Conservation (phyloP, 2,797 vertebrate genomes). For the Molossus alvarezi region DNA sequence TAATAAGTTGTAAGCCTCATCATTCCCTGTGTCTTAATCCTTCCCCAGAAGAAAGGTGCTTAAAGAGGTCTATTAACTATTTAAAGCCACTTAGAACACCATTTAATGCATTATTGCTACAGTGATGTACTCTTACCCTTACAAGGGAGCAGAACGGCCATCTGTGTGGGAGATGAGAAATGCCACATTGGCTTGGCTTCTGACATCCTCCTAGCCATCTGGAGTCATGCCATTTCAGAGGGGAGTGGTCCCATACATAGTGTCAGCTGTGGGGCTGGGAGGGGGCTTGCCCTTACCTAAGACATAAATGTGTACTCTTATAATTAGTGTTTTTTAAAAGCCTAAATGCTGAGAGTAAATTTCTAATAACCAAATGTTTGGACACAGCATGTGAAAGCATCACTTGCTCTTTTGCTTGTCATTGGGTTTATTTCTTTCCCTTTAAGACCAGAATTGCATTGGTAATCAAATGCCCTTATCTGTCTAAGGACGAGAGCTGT, state of each 20-base stretch:
- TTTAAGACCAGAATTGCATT: not conserved
- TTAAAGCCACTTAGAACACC: constrained; percentile 76
- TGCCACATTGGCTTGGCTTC: not conserved
- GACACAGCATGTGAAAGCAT: not conserved
- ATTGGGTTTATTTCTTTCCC: not conserved
- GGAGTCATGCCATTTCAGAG: not conserved
- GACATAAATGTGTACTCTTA: not conserved
- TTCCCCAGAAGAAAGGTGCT: constrained; percentile 36
- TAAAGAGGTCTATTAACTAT: constrained; percentile 63
- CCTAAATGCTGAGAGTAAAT: not conserved
- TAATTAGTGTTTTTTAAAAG: constrained; percentile 55
- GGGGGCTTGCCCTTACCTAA: not conserved
- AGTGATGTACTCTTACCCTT: constrained; percentile 5
- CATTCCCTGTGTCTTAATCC: constrained; percentile 11
- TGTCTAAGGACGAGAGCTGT: not conserved
- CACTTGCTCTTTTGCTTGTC: not conserved
- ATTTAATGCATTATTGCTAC: constrained; percentile 18
- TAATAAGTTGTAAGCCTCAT: not conserved
- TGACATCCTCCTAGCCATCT: constrained; percentile 9
- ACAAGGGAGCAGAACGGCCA: not conserved
- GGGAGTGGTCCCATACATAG: not conserved
- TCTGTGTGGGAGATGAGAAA: not conserved
- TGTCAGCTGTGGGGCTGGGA: not conserved
- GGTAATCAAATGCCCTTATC: not conserved
- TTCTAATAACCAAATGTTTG: constrained; percentile 19